These are phyloP conservation scores for Sylvilagus floridanus DNA, from an alignment of 2,797 vertebrate genomes.

Conservation along the genomic window DNA sequence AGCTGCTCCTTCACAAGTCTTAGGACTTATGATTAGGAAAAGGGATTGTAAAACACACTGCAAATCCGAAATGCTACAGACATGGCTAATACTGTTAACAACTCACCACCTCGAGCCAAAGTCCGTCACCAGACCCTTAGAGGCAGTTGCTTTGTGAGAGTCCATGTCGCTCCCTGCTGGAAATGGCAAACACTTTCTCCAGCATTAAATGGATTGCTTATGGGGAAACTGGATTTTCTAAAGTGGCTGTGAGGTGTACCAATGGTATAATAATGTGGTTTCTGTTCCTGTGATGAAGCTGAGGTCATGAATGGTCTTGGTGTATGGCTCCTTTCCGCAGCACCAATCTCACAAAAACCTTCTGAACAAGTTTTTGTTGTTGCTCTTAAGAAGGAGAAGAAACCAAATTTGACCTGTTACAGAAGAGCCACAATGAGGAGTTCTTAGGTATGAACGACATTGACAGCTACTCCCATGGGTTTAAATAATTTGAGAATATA, in stretches of 20 bases:
- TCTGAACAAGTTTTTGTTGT: neutral
- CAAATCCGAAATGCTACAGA: neutral
- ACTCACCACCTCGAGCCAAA: neutral
- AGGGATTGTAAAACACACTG: neutral
- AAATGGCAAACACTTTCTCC: neutral
- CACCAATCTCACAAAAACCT: neutral
- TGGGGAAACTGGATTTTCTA: neutral
- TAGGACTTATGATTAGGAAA: slow-evolving; percentile 13
- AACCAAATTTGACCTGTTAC: slow-evolving; percentile 41
- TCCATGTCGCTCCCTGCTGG: neutral
- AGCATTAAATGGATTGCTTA: neutral
- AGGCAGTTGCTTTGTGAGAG: neutral
- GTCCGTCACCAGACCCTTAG: neutral
- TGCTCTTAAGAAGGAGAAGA: neutral
- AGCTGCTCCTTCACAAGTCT: slow-evolving; percentile 31
- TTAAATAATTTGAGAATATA: slow-evolving; percentile 65
- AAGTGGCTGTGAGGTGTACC: neutral
- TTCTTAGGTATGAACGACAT: slow-evolving; percentile 28
- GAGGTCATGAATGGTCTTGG: neutral
- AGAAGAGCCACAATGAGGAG: slow-evolving; percentile 55
- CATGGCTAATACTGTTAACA: neutral
- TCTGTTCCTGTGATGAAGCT: neutral
- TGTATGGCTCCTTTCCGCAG: neutral
- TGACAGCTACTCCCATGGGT: slow-evolving; percentile 58
- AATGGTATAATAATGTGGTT: neutral